Evolutionary conservation across 2,888 invertebrate species (phyloP).

Genomic region (Lottia gigantea): DNA sequence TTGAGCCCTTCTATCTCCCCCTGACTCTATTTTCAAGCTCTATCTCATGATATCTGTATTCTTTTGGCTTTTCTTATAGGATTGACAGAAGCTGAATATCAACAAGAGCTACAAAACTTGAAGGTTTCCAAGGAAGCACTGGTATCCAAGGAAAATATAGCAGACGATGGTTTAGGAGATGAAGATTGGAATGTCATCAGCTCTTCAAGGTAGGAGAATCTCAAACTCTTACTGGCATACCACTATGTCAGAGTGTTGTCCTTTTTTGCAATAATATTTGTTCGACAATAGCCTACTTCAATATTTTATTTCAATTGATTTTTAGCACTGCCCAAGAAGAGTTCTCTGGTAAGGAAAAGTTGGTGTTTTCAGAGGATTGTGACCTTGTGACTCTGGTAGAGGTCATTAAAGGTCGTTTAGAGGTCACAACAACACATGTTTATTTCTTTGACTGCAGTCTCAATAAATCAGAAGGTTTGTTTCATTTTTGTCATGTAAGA

Average conservation of each 20-base stretch:
- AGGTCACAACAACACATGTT: slow-evolving; percentile 74
- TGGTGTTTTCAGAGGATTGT: slow-evolving; percentile 74
- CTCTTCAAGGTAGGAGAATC: slow-evolving; percentile 36
- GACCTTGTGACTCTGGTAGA: slow-evolving; percentile 74
- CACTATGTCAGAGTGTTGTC: too few relatives aligned
- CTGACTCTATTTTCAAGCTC: too few relatives aligned
- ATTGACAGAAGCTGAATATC: slow-evolving; percentile 27
- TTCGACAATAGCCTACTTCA: too few relatives aligned
- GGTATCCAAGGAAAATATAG: slow-evolving; percentile 58
- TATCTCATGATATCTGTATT: too few relatives aligned
- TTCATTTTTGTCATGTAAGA: not conserved
- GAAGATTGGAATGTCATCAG: slow-evolving; percentile 67
- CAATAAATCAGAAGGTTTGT: slow-evolving; percentile 54
- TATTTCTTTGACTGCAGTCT: slow-evolving; percentile 74
- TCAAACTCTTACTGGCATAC: too few relatives aligned
- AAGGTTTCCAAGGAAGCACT: slow-evolving; percentile 57
- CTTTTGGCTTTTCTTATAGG: slow-evolving; percentile 25
- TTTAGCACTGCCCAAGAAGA: slow-evolving; percentile 38
- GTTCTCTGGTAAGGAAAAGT: slow-evolving; percentile 71
- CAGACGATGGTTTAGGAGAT: slow-evolving; percentile 66
- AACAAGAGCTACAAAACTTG: slow-evolving; percentile 36
- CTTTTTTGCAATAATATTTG: too few relatives aligned
- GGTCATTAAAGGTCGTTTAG: slow-evolving; percentile 74
- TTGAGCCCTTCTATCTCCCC: too few relatives aligned
- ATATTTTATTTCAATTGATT: not conserved